Evolutionary conservation across 2,888 invertebrate genomes (phyloP).

Genomic region (Megalurothrips usitatus): DNA sequence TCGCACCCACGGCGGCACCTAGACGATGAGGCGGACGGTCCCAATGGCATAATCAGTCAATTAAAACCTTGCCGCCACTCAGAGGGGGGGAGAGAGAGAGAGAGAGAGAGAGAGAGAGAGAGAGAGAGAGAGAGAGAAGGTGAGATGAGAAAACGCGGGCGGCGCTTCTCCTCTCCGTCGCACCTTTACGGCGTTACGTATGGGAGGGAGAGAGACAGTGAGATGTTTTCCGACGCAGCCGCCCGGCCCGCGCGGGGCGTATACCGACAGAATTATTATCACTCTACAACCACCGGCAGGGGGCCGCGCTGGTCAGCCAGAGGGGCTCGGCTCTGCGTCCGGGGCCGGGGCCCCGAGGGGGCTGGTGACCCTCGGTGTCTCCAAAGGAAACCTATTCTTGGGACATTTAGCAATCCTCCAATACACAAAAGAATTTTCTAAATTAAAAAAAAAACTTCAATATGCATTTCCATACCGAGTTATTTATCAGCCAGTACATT

Average conservation of each 20-base stretch:
- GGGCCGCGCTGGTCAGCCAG: no score
- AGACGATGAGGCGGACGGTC: background rate
- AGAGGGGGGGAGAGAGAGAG: background rate
- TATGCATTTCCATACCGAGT: no score
- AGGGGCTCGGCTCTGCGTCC: no score
- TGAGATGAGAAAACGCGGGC: background rate
- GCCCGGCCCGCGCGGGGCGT: background rate
- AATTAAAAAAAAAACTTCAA: no score
- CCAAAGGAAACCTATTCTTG: no score
- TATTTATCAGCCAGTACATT: no score
- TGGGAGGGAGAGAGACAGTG: background rate
- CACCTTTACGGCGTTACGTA: background rate
- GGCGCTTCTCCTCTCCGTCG: no score
- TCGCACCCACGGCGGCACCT: background rate
- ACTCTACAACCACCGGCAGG: background rate
- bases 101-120: no score
- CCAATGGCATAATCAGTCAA: conserved; percentile 16
- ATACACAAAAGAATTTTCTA: no score
- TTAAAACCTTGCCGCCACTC: conserved; percentile 9
- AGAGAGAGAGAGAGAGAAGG: background rate
- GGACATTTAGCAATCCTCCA: no score
- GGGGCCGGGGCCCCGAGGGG: no score
- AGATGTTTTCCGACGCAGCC: background rate
- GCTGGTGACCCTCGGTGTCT: no score
- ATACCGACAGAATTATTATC: background rate